Evolutionary conservation across 1,140 invertebrate species (phyloP).

Genomic region (Dendroctonus valens): DNA sequence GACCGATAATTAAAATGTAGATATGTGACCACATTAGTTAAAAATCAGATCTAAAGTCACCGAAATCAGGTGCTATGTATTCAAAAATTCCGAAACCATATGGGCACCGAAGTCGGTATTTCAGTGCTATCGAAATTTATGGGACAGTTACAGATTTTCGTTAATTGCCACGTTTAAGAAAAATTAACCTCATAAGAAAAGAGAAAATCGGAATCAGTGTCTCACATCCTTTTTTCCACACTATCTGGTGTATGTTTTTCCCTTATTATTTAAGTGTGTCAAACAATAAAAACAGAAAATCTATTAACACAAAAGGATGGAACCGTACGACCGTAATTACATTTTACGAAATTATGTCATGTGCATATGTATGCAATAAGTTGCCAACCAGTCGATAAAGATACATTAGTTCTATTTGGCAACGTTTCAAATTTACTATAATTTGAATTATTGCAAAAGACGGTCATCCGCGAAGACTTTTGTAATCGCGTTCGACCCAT

Average conservation of each 20-base stretch:
- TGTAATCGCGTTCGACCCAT: too few species aligned
- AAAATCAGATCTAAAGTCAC: too few species aligned
- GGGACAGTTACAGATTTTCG: conserved; percentile 3
- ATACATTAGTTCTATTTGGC: conserved; percentile 27
- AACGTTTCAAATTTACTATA: neutral
- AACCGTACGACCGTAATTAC: conserved; percentile 25
- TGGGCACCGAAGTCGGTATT: too few species aligned
- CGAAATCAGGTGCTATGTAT: too few species aligned
- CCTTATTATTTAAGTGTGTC: conserved; percentile 21
- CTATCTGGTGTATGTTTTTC: neutral
- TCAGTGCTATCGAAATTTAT: neutral
- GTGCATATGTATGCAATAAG: conserved; percentile 23
- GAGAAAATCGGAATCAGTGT: too few species aligned
- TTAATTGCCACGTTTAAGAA: neutral
- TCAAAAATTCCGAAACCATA: too few species aligned
- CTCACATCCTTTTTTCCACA: too few species aligned
- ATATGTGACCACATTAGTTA: too few species aligned
- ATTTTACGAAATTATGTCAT: conserved; percentile 29
- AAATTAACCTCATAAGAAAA: too few species aligned
- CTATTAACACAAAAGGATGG: conserved; percentile 32
- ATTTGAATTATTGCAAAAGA: too few species aligned
- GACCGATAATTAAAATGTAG: too few species aligned
- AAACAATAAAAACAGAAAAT: conserved; percentile 27
- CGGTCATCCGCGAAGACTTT: too few species aligned
- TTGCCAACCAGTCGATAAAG: conserved; percentile 19